Base-by-base conservation (phyloP, 1,140 invertebrate genomes). In the Drosophila elegans region DNA sequence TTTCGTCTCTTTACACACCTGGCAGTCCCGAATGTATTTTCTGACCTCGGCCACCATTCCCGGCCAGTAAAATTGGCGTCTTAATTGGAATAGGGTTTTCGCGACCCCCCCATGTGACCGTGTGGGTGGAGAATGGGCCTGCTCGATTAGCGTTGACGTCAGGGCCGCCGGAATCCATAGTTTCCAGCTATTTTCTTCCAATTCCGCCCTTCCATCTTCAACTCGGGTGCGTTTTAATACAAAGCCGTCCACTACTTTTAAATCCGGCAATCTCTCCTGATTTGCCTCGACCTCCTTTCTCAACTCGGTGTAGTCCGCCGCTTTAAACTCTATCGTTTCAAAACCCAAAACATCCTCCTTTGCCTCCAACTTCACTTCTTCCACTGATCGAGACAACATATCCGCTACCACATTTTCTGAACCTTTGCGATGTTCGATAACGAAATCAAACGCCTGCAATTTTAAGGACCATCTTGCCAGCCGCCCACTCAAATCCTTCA, bases 41-140 rank as follows among this genome's bases (percentile, higher is more conserved):
- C n/a, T 29, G 6, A 46, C 55, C 7, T 46, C 29, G 16, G 41
- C 39, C 2, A 51, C 32, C 49, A 63, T 53, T 16, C 11, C 11
- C 3, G 60, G 32, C 62, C 62, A 66, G 11, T 66, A 66, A 29
- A 46, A 54, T 0, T 5, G n/a, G 10, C 34, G 25, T 13, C 36
- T 9, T 4, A 57, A 16, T 0, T 27, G 11, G 3, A 63, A n/a
- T 1, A 69, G 16, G 0, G 67, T 63, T 21, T 63, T 53, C 0
- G 16, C 16, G 16, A 21, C 16, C 0, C 59, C 41, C 3, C 66
- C 41, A 10, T 38, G 39, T 6, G 44, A 36, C 2, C 25, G 2
- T 3, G 25, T 67, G 12, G n/a, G 44, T 3, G 34, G 39, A 0
- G 16, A 3, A n/a, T 67, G 63, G 0, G 38, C 45, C 10, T 39